Base-by-base conservation (phyloP, 2,888 invertebrate genomes). In the Drosophila suboccidentalis region DNA sequence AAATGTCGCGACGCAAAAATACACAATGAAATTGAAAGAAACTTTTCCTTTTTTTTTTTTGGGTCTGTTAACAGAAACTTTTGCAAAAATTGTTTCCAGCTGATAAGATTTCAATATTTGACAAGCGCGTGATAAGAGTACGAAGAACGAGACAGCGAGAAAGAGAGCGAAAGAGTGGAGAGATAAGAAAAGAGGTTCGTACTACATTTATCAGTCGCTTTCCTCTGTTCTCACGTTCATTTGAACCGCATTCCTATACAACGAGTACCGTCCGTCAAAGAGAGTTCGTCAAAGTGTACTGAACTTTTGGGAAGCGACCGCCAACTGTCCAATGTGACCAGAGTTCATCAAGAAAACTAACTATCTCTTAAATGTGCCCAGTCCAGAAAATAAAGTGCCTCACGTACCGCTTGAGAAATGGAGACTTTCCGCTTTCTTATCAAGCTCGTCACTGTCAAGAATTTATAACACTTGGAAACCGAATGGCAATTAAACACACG, bases 41-140 rank as follows among this genome's bases (percentile, higher is more conserved):
- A 47, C 44, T 41, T 11, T 11, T 29, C 26, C 39, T 53, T 50
- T 65, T 38, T 70, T 34, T 47, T 22, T 22, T 19, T 19, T n/a
- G n/a, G 22, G 22, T 22, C 1, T 44, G 44, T 44, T 47, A 32
- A 63, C 63, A 46, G 50, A 34, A 43, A 57, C 55, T 57, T 57
- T 57, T 36, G 72, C 58, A 51, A 54, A 69, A 68, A 55, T 46
- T 60, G 49, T 72, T 55, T 38, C n/a, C 46, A 47, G 22, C 57
- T 65, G 77, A 78, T 78, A 78, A 78, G 78, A 80, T 78, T 80
- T 72, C 54, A 53, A 44, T 41, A 57, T 62, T 41, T 69, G 75
- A 69, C 68, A 68, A 74, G 54, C 62, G 58, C 63, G 49, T 71
- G 77, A 77, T 80, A 77, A 59, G 49, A 36, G 47, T 41, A 38